Evolutionary conservation across 2,797 vertebrate genomes (phyloP).

Genomic region (Tarsius wallacei): DNA sequence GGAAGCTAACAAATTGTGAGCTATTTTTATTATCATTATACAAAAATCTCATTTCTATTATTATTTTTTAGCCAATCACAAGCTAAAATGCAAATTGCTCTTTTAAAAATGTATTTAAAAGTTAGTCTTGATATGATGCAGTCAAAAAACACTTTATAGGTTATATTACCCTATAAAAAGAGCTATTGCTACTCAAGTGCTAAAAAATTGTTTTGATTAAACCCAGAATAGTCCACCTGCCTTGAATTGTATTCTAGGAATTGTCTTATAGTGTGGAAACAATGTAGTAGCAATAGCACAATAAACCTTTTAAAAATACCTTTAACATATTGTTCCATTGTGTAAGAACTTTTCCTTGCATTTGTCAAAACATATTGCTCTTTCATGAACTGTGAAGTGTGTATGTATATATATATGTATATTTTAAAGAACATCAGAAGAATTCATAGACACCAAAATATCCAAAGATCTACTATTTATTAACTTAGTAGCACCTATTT

Average conservation of each 20-base stretch:
- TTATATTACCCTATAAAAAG: not conserved
- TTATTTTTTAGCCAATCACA: conserved; percentile 33
- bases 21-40: conserved; percentile 2
- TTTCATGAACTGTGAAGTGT: conserved; percentile 56
- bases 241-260: conserved; percentile 70
- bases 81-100: conserved; percentile 16
- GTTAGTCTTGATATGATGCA: not conserved
- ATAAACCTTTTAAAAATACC: conserved; percentile 84
- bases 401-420: not conserved
- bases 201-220: conserved; percentile 15
- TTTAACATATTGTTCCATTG: conserved; percentile 84
- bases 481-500: conserved; percentile 38
- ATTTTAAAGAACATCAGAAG: conserved; percentile 45
- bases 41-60: conserved; percentile 40
- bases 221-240: not conserved
- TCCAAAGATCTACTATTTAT: conserved; percentile 45
- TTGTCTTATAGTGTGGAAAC: conserved; percentile 74
- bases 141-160: not conserved
- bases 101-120: conserved; percentile 32
- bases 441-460: conserved; percentile 40
- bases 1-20: not conserved
- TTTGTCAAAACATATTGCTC: conserved; percentile 73
- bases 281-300: conserved; percentile 72
- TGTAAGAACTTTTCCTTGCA: conserved; percentile 76
- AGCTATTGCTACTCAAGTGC: not conserved